Percentiles rank a stretch among this genome's conserved stretches.
These are phyloP conservation scores for Andrena minutula DNA, from an alignment of 2,888 invertebrate genomes.

Conservation along the genomic window DNA sequence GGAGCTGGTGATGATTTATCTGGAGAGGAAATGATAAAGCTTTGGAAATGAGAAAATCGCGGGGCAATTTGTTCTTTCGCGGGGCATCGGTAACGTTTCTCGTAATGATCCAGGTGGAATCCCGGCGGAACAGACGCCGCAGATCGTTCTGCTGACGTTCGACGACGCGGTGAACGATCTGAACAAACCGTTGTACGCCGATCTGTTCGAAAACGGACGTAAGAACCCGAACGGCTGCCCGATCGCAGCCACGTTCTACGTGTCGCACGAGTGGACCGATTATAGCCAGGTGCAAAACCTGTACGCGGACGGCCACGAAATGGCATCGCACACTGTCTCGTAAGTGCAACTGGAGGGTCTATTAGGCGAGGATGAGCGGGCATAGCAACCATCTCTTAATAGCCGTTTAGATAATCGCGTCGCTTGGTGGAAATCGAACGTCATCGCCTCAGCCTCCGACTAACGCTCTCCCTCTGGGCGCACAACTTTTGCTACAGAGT, in stretches of 20 bases:
- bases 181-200: slow-evolving; percentile 95
- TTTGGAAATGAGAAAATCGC: neutral
- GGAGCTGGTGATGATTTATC: neutral
- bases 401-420: slow-evolving; percentile 6
- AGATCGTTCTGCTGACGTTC: slow-evolving; percentile 96
- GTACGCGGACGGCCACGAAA: slow-evolving; percentile 97
- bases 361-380: neutral
- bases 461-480: slow-evolving; percentile 28
- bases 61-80: neutral
- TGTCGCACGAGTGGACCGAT: slow-evolving; percentile 99
- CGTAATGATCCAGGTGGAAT: slow-evolving; percentile 63
- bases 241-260: slow-evolving; percentile 97
- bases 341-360: slow-evolving; percentile 87
- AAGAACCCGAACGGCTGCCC: slow-evolving; percentile 97
- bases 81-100: slow-evolving; percentile 23
- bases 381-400: slow-evolving; percentile 24
- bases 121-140: slow-evolving; percentile 91
- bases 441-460: slow-evolving; percentile 52
- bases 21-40: neutral
- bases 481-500: too few species aligned
- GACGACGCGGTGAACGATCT: slow-evolving; percentile 98
- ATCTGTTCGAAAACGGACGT: slow-evolving; percentile 95
- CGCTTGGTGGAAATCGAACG: slow-evolving; percentile 37
- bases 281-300: slow-evolving; percentile 99
- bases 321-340: slow-evolving; percentile 99